Conservation (phyloP, 2,888 invertebrate species). For the Aromia moschata region DNA sequence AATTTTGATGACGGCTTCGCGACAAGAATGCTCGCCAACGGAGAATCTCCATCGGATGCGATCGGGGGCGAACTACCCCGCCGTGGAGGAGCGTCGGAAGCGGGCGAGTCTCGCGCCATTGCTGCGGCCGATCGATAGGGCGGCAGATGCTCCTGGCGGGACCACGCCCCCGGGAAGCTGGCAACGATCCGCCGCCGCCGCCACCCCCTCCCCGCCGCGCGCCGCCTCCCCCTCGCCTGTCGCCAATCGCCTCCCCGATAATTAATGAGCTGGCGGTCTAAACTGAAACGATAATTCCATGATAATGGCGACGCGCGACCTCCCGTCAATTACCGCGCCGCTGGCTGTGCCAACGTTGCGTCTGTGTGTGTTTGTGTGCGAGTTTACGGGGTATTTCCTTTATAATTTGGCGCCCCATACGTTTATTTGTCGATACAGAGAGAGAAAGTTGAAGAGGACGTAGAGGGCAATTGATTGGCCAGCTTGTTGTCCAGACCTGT, state of each 20-base stretch:
- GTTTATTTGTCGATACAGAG: too few relatives aligned
- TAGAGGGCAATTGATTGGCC: too few relatives aligned
- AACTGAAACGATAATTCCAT: constrained; percentile 65
- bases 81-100: constrained; percentile 23
- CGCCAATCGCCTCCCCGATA: constrained; percentile 57
- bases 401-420: too few relatives aligned
- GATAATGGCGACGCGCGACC: constrained; percentile 66
- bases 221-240: constrained; percentile 48
- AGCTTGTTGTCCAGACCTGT: too few relatives aligned
- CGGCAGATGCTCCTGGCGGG: constrained; percentile 52
- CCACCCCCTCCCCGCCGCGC: constrained; percentile 43
- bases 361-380: constrained; percentile 5
- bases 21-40: too few relatives aligned
- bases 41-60: background rate
- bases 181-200: constrained; percentile 41
- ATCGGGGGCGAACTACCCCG: constrained; percentile 1
- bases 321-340: constrained; percentile 59
- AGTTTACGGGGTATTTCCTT: background rate
- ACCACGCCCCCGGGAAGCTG: constrained; percentile 48
- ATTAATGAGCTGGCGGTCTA: constrained; percentile 62
- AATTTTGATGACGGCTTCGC: too few relatives aligned
- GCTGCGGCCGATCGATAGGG: constrained; percentile 53
- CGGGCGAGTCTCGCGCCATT: constrained; percentile 54
- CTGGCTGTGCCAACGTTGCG: too few relatives aligned
- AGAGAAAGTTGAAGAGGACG: too few relatives aligned